Percentiles rank a stretch among this genome's conserved stretches.
These are phyloP conservation scores for Campoplex nolae DNA, from an alignment of 2,888 invertebrate genomes.

Conservation along the genomic window DNA sequence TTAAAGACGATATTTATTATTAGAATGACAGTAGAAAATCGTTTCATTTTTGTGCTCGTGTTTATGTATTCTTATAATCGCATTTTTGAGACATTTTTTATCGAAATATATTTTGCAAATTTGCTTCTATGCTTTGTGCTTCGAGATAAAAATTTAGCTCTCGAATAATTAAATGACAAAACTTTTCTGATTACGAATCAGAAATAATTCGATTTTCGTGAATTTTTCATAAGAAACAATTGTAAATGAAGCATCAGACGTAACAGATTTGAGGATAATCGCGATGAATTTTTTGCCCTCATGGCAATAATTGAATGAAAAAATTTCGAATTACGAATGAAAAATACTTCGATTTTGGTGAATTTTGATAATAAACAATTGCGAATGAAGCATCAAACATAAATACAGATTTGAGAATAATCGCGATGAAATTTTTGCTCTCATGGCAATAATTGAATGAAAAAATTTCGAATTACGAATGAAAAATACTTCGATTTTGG, in stretches of 20 bases:
- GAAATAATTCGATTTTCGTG: neutral
- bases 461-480: neutral
- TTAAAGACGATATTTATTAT: neutral
- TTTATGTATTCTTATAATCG: neutral
- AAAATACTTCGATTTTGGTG: neutral
- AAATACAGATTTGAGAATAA: conserved; percentile 7
- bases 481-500: neutral
- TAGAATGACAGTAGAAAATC: neutral
- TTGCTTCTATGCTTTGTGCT: neutral
- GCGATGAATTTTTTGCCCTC: conserved; percentile 17
- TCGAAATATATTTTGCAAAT: neutral
- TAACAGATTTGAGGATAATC: conserved; percentile 13
- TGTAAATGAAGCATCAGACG: neutral
- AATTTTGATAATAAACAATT: neutral
- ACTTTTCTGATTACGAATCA: neutral
- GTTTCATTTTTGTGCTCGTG: neutral
- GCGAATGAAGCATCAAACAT: neutral
- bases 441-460: neutral
- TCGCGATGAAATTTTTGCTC: conserved; percentile 14
- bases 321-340: neutral
- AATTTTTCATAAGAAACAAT: neutral
- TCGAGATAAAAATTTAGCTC: conserved; percentile 16
- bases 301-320: neutral
- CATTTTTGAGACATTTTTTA: neutral
- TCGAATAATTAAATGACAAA: neutral